Conservation (phyloP, 2,888 invertebrate species). For the Nysson spinosus region DNA sequence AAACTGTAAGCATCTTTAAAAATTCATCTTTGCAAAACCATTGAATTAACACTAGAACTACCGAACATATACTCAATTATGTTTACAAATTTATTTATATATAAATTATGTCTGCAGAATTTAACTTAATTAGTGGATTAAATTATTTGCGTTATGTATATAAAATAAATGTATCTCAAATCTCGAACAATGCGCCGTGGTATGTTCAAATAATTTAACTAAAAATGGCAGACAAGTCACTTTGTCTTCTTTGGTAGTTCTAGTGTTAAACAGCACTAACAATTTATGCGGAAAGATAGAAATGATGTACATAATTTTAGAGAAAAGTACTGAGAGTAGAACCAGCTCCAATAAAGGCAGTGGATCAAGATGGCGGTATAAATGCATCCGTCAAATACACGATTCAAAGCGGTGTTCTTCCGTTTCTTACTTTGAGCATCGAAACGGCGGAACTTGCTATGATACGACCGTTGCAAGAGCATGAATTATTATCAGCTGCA, state of each 20-base stretch:
- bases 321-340: constrained; percentile 83
- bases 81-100: neutral
- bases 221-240: no score
- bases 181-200: no score
- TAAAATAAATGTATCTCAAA: no score
- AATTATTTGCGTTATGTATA: no score
- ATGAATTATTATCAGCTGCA: constrained; percentile 83
- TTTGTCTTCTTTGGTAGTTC: no score
- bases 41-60: neutral
- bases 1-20: constrained; percentile 75
- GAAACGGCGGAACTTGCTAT: constrained; percentile 83
- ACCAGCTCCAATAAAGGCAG: constrained; percentile 86
- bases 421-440: constrained; percentile 82
- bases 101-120: no score
- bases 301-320: constrained; percentile 73
- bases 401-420: constrained; percentile 82
- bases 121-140: no score
- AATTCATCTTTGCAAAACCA: neutral
- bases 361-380: constrained; percentile 90
- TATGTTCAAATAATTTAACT: no score
- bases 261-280: no score
- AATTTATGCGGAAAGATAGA: no score
- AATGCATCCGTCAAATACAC: constrained; percentile 86
- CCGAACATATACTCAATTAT: neutral
- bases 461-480: constrained; percentile 80